Base-by-base conservation (phyloP, 2,797 vertebrate species). In the Cryptoprocta ferox region DNA sequence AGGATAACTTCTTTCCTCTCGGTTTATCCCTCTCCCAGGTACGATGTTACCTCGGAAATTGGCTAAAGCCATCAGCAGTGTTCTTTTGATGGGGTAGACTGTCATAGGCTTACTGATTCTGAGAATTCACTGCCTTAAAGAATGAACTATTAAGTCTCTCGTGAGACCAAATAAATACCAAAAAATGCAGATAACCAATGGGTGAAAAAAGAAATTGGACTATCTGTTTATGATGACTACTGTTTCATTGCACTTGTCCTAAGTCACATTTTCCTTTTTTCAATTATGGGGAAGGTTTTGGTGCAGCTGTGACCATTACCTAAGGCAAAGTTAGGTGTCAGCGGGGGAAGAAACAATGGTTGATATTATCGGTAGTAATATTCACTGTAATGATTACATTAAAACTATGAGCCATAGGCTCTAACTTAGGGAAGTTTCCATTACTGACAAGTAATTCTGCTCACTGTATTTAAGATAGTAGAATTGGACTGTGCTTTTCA, bases 401-500 rank as follows among this genome's bases (percentile, higher is more conserved):
- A 71, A 66, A 68, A 84, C 35, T 50, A 21, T 35, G 16, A 89
- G 39, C n/a, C 59, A 50, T n/a, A 32, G 56, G 35, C 35, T 91
- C 2, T 59, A 78, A 91, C 32, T 37, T 92, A 78, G 15, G 53
- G 18, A 95, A 79, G 21, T 66, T 93, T 73, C 87, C 63, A 90
- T 39, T 50, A 89, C 5, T 89, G 37, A 61, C 21, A 94, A 95
- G 28, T 35, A 87, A 94, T 95, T 92, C 56, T 95, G 53, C 39
- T 84, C 56, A 73, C 24, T 85, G n/a, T 61, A 90, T 32, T 93
- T 68, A 94, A 76, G 39, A 10, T 65, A 93, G 68, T 80, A 61
- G 73, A 94, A 91, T 26, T 95, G 80, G 73, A 90, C 53, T 73
- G 37, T 92, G 48, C 75, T 82, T 91, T 94, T 90, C 53, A 66